These are phyloP conservation scores for Portevinia maculata DNA, from an alignment of 2,888 invertebrate species.

Conservation along the genomic window DNA sequence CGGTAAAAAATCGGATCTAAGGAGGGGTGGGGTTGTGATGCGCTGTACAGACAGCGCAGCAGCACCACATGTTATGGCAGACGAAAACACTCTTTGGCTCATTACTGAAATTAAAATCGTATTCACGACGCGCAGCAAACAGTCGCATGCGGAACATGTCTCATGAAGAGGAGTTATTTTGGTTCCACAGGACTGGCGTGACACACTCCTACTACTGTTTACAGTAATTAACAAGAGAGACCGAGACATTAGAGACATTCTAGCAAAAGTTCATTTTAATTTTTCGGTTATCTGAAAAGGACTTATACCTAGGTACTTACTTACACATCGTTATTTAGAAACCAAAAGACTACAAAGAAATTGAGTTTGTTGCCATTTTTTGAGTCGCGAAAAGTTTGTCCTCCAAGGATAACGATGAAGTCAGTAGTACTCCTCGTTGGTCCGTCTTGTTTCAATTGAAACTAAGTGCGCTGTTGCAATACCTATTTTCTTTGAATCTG, in stretches of 20 bases:
- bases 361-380: slow-evolving; percentile 20
- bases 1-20: slow-evolving; percentile 1
- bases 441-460: slow-evolving; percentile 49
- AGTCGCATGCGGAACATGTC: slow-evolving; percentile 48
- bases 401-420: slow-evolving; percentile 14
- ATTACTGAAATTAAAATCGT: slow-evolving; percentile 70
- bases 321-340: no score
- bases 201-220: neutral
- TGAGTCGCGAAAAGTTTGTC: slow-evolving; percentile 6
- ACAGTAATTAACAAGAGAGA: slow-evolving; percentile 31
- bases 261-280: slow-evolving; percentile 37
- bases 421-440: slow-evolving; percentile 23
- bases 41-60: neutral
- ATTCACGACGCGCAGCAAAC: slow-evolving; percentile 33
- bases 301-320: no score
- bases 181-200: slow-evolving; percentile 4
- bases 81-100: slow-evolving; percentile 68
- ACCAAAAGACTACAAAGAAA: slow-evolving; percentile 9
- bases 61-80: slow-evolving; percentile 35
- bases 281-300: slow-evolving; percentile 21
- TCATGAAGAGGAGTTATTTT: slow-evolving; percentile 1
- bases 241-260: neutral
- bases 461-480: slow-evolving; percentile 26
- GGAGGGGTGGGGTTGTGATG: neutral
- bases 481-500: slow-evolving; percentile 16